Evolutionary conservation across 1,140 invertebrate genomes (phyloP), one percentile per base, ranked within the genome.

Genomic region (Drosophila nannoptera): DNA sequence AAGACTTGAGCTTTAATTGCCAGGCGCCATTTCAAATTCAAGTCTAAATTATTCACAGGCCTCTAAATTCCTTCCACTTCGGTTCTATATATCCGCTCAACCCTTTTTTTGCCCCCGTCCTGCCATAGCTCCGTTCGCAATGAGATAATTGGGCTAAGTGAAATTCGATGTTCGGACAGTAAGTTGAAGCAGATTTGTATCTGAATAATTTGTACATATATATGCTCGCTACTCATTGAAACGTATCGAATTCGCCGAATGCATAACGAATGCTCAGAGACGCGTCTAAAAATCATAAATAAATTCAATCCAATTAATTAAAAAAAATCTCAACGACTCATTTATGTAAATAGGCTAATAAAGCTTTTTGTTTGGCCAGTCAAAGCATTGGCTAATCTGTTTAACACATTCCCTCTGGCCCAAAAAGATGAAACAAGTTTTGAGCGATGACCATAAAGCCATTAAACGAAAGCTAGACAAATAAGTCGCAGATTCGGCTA

Each of bases 281-380:
- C 54, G 61, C 45, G 14, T 45, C 46, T 45, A 45, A 67, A 68
- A 72, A 52, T 40, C 42, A 33, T 54, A 84, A 68, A 78, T 83
- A 83, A 83, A 83, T 78, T 65, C 65, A 31, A 75, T 35, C 76
- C 68, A 84, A 84, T 83, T 83, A 83, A 84, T 84, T 68, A 65
- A 68, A 73, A 33, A 54, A 69, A 50, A 62, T 74, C 55, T 67
- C 61, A 67, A 50, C 72, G 53, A 46, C 61, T 78, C 60, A 63
- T 75, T 82, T 84, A 82, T 82, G 80, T 62, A 78, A 84, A 82
- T 73, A 11, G 70, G 54, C 16, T 35, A 66, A 82, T 84, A 84
- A 84, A 84, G 54, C 61, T 84, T 69, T 69, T 82, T 78, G 64
- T 78, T 53, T 64, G 58, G 7, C 16, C 54, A 59, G 48, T 63